Conservation (phyloP, 2,888 invertebrate genomes). For the Lepidochitona cinerea region DNA sequence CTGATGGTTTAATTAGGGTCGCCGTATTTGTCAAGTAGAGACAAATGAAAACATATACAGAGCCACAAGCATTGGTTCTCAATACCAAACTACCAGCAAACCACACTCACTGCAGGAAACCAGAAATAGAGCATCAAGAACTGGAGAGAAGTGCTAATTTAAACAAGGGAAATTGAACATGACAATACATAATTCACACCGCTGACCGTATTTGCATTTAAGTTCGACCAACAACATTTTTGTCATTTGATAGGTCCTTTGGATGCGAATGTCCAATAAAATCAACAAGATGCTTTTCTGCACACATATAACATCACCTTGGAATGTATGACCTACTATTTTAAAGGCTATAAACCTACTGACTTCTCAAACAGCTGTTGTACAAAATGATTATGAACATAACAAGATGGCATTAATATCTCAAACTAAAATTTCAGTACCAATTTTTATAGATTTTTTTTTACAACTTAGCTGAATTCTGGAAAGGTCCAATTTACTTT, state of each 20-base stretch:
- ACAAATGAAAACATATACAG: background rate
- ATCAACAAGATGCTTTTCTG: background rate
- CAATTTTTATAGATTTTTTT: no score
- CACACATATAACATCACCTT: no score
- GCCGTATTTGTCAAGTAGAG: background rate
- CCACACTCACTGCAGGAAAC: background rate
- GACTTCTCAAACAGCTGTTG: no score
- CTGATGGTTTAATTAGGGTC: background rate
- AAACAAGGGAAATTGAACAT: slow-evolving; percentile 8
- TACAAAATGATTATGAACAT: no score
- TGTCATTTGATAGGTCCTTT: background rate
- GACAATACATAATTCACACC: slow-evolving; percentile 1
- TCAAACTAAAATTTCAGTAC: no score
- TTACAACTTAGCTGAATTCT: no score
- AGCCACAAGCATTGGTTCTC: background rate
- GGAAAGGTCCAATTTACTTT: no score
- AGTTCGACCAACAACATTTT: no score
- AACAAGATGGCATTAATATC: no score
- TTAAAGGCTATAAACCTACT: no score
- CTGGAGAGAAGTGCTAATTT: slow-evolving; percentile 1
- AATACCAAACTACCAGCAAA: background rate
- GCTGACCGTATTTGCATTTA: background rate
- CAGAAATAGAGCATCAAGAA: background rate
- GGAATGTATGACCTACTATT: no score
- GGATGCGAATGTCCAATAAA: background rate